Evolutionary conservation across 2,113 vertebrate species (phyloP), one percentile per base, ranked within the genome.

Genomic region (Ivindomyrus marchei): DNA sequence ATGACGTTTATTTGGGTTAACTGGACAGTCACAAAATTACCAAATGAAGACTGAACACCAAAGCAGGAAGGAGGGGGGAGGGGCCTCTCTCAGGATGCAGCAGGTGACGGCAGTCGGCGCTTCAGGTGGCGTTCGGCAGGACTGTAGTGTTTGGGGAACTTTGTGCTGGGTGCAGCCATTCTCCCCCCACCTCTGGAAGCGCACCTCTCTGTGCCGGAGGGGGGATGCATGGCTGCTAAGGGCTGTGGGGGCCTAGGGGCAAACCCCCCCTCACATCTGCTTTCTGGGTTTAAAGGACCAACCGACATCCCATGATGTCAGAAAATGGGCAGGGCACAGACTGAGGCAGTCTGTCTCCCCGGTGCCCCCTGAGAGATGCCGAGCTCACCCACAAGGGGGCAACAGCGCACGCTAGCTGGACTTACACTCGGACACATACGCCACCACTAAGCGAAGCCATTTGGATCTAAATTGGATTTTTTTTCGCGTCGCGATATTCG

Each of bases 1-100:
- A 92, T 87, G 52, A 90, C 36, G 93, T 95, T 95, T 94, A 95
- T 94, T 93, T 90, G 92, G 92, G 91, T 93, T 95, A 96, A 96
- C 96, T 97, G 95, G 95, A 98, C 96, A 90, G 95, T 96, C 96
- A 97, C 97, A 96, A 93, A 91, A 93, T 96, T 96, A 97, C 96
- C 96, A 97, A 97, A 96, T 94, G 93, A 95, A 96, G 95, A 96
- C 95, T 95, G 97, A 95, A 96, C 95, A 96, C 96, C 94, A 93
- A 95, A 95, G 92, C 92, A 94, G 96, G 66, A 13, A 94, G 74
- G 36, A 0, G 36, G 31, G 15, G 70, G 74, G 9, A 95, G 1
- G 70, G 31, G 66, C 90, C 91, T 93, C 93, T 92, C 92, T 93
- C 93, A 92, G 90, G 89, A 87, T 49, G 13, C 58, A 36, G 86